phyloP scores from a whole-genome alignment of 2,888 invertebrate species.

The Caenorhabditis sp. region DNA sequence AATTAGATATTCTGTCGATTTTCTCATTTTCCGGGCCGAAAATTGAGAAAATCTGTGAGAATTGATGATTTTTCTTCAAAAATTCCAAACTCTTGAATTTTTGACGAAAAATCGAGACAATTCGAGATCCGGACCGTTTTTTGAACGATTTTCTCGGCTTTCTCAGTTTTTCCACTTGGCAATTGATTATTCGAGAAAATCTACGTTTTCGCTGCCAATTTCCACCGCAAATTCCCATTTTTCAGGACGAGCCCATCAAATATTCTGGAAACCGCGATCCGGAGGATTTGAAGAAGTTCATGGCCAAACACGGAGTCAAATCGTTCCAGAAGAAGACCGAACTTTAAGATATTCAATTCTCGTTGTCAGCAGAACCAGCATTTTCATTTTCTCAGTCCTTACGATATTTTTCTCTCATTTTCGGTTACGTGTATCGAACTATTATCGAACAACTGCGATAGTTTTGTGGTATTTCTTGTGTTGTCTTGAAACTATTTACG shows the following conservation, averaged over 20 bases:
- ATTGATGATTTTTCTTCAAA: too few relatives aligned
- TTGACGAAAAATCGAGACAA: background rate
- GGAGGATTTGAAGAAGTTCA: constrained; percentile 80
- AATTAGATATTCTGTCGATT: too few relatives aligned
- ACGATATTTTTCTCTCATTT: constrained; percentile 41
- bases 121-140: too few relatives aligned
- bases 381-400: too few relatives aligned
- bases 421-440: constrained; percentile 57
- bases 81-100: too few relatives aligned
- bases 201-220: background rate
- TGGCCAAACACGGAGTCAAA: constrained; percentile 80
- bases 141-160: too few relatives aligned
- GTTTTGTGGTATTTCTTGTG: constrained; percentile 16
- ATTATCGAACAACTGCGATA: too few relatives aligned
- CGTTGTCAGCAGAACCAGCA: background rate
- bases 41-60: background rate
- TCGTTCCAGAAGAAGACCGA: constrained; percentile 81
- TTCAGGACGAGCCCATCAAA: constrained; percentile 73
- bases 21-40: background rate
- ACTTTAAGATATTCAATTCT: too few relatives aligned
- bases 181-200: too few relatives aligned
- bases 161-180: too few relatives aligned
- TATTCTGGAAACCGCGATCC: constrained; percentile 81
- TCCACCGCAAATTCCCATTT: background rate
- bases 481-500: constrained; percentile 16